Base-by-base conservation (phyloP, 2,113 vertebrate species). In the Stictonetta naevosa region DNA sequence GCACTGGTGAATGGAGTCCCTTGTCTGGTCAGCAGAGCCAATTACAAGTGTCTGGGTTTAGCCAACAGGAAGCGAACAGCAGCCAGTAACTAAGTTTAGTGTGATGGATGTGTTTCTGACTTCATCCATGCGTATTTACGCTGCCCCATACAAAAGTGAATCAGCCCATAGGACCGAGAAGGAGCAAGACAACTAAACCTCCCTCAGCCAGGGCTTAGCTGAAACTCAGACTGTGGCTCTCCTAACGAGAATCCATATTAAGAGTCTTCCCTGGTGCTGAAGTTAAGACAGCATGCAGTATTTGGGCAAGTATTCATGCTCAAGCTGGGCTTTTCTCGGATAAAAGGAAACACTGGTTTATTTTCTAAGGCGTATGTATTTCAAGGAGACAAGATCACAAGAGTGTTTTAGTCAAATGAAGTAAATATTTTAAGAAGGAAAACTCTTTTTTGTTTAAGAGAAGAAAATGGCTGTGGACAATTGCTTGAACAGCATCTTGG, bases 11-110 rank as follows among this genome's bases (percentile, higher is more conserved):
- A 97, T 96, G 89, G 93, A 74, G 88, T 59, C 92, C 90, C 95
- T 98, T 97, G 96, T 97, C 94, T 96, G 81, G 28, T 18, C 52
- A 6, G 5, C 58, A 26, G 92, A 95, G 93, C 77, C 92, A 62
- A 13, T 96, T 66, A 83, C 83, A 93, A 96, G 92, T 62, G 89
- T 23, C 92, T 95, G 68, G 71, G 25, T 79, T 91, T 60, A 23
- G 6, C 89, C 75, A 82, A 8, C 7, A 33, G 93, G 95, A 96
- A 96, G 91, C 11, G 42, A 73, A 36, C 76, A 23, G 44, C 79
- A 91, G 88, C 83, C 83, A 76, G 2, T 19, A 76, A 16, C 86
- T 95, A 94, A 91, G 79, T 93, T 81, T 90, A 90, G 83, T 16
- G 23, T 7, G 1, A 1, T n/a, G 56, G 42, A n/a, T 60, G 63